Conservation (phyloP, 92 coral and sea anemone species). For the Bergia sp. region DNA sequence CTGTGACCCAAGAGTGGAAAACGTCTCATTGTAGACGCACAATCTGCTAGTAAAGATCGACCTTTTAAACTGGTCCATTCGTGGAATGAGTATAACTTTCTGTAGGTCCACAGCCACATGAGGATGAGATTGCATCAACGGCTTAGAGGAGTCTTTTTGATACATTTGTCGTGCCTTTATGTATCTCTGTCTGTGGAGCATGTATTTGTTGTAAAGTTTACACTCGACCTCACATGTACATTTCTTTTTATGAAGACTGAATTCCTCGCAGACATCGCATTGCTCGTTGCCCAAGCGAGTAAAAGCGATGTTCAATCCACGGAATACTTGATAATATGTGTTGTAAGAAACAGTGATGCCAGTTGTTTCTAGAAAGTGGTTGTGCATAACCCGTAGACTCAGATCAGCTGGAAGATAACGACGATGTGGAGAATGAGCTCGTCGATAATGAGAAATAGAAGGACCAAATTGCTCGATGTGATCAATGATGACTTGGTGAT, state of each 20-base stretch:
- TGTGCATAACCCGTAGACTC: background rate
- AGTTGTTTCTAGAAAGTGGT: background rate
- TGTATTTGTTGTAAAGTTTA: background rate
- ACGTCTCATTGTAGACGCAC: background rate
- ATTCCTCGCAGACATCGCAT: constrained; percentile 4
- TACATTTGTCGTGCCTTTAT: background rate
- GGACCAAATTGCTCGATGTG: background rate
- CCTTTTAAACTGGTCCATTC: background rate
- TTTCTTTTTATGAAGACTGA: background rate
- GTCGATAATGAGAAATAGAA: background rate
- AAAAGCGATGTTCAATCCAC: background rate
- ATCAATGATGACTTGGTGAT: background rate
- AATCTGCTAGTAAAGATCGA: background rate
- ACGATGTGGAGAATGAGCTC: background rate
- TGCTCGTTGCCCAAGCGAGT: constrained; percentile 1
- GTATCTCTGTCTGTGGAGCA: background rate
- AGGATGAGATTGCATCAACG: background rate
- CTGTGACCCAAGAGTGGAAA: background rate
- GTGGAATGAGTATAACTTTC: background rate
- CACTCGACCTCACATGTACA: background rate
- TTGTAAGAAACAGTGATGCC: background rate
- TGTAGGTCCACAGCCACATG: background rate
- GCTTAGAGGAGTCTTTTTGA: background rate
- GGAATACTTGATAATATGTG: background rate
- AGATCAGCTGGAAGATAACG: background rate